Evolutionary conservation across 1,140 invertebrate species (phyloP).

Genomic region (Sesamia nonagrioides): DNA sequence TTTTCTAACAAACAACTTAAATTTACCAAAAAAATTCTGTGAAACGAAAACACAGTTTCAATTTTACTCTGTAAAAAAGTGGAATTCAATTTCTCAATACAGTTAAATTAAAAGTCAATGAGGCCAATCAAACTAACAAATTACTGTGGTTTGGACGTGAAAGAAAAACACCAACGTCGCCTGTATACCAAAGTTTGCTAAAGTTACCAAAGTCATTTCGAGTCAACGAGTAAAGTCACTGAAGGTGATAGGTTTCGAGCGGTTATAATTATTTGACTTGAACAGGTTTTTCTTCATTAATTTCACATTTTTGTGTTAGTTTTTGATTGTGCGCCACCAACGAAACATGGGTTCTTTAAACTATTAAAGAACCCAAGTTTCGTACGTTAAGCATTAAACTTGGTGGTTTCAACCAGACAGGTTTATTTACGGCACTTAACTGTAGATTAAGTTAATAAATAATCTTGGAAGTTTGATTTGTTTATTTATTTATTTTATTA

Average conservation of each 20-base stretch:
- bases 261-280: neutral
- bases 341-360: no score
- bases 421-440: no score
- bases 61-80: neutral
- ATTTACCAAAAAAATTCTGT: neutral
- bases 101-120: slow-evolving; percentile 2
- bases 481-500: no score
- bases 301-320: neutral
- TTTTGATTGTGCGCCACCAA: no score
- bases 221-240: neutral
- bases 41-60: neutral
- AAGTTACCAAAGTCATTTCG: slow-evolving; percentile 11
- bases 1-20: no score
- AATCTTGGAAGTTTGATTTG: no score
- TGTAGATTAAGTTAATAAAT: no score
- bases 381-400: no score
- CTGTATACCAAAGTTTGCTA: neutral
- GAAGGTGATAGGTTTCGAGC: neutral
- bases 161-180: slow-evolving; percentile 12
- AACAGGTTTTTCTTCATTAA: neutral
- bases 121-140: slow-evolving; percentile 7
- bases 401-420: no score
- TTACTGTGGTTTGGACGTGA: neutral
- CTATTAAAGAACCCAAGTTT: no score
- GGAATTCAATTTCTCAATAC: neutral